Evolutionary conservation across 2,888 invertebrate species (phyloP), one percentile per base, ranked within the genome.

Genomic region (Pachliopta kotzebuea): DNA sequence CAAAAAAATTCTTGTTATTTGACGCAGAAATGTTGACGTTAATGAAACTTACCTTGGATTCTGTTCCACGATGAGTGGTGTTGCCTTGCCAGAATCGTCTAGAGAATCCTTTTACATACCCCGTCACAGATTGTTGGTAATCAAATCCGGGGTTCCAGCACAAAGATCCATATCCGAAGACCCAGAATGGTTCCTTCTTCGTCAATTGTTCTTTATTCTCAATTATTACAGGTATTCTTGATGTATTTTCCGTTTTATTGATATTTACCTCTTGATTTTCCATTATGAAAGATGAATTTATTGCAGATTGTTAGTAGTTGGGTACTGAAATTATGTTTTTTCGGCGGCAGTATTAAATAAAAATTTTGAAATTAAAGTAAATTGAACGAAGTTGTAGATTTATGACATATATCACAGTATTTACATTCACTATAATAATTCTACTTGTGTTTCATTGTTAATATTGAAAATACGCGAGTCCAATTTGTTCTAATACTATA

Each of bases 71-170:
- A 80, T 97, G 96, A 9, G 95, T 95, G 0, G 95, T 94, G 79
- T 96, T 96, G 54, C 96, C 97, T 86, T 99, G 98, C 98, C 98
- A 99, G 86, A 98, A 98, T 80, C 96, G 93, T 73, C 98, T 92
- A 14, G 94, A 93, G 81, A 94, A 98, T 2, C 97, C 98, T 72
- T 93, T 93, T 14, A 97, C 93, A 78, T 95, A 95, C n/a, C 99
- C 98, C 18, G 95, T 94, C 18, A 96, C 89, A 66, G 96, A 95
- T 76, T 95, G 94, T 74, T 94, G 93, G 81, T 95, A 98, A 61
- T 95, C 95, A 83, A 99, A 98, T 60, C 98, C 98, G 0, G 97
- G 97, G 86, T 96, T 94, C 98, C 98, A 99, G 86, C 98, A 97
- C 58, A 99, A 86, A 0, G 98, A 98, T 4, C 99, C 99, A 77